Evolutionary conservation across 2,113 vertebrate species (phyloP).

Genomic region (Gnathochromis pfefferi): DNA sequence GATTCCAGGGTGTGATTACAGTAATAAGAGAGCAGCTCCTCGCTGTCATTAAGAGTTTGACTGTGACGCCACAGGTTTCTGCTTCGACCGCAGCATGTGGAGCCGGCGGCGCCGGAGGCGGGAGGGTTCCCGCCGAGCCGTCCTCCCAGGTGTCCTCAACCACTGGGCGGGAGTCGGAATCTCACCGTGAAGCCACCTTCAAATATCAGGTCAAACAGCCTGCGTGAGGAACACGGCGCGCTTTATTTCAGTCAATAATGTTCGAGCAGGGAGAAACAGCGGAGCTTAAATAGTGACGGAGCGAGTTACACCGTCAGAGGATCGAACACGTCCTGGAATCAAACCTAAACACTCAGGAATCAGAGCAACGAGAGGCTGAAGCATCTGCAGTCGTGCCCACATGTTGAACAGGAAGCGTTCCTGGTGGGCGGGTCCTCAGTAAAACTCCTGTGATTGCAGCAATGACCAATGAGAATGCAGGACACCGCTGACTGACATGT

Average conservation of each 20-base stretch:
- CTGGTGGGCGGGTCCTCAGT: accelerated
- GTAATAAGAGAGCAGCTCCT: slow-evolving; percentile 27
- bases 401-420: not conserved
- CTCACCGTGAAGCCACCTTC: not conserved
- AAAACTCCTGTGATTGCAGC: not conserved
- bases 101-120: not conserved
- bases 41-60: slow-evolving; percentile 4
- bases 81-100: not conserved
- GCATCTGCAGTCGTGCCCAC: accelerated
- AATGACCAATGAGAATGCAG: not conserved
- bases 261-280: not conserved
- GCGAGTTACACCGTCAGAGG: not conserved
- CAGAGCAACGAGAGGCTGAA: not conserved
- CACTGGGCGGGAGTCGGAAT: accelerated
- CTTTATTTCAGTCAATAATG: not conserved
- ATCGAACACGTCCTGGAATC: not conserved
- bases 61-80: not conserved
- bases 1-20: slow-evolving; percentile 31
- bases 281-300: not conserved
- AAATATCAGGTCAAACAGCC: not conserved
- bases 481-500: not conserved
- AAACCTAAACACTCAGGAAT: not conserved
- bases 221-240: accelerated
- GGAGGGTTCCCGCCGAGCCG: not conserved
- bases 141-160: not conserved